A percentile compares a stretch with the other conserved stretches of the same genome.
Evolutionary conservation across 2,888 invertebrate genomes (phyloP).

Genomic region (Mongoloraphidia duomilia): DNA sequence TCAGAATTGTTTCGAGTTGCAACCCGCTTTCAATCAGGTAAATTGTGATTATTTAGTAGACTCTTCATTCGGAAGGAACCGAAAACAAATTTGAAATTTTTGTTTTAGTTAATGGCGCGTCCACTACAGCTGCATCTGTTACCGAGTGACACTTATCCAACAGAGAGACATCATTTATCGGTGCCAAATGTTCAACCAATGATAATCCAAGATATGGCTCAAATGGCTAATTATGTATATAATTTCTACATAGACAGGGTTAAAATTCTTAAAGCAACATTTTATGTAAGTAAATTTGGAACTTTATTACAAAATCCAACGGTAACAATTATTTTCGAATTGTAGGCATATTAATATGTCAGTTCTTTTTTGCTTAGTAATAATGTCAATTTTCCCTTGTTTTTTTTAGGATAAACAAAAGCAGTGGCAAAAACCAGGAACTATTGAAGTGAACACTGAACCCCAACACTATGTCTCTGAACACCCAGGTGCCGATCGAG

Average conservation of each 20-base stretch:
- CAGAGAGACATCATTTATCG: constrained; percentile 38
- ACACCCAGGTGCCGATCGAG: constrained; percentile 49
- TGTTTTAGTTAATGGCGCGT: constrained; percentile 57
- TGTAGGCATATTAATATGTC: background rate
- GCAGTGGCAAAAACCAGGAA: constrained; percentile 48
- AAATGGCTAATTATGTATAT: constrained; percentile 91
- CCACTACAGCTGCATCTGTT: constrained; percentile 68
- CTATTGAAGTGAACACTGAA: constrained; percentile 32
- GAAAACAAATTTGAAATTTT: background rate
- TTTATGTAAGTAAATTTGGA: constrained; percentile 23
- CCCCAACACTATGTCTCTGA: constrained; percentile 44
- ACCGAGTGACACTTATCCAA: constrained; percentile 67
- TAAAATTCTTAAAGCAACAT: constrained; percentile 40
- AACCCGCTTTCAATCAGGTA: constrained; percentile 86
- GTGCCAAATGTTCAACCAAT: constrained; percentile 36
- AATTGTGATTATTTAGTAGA: constrained; percentile 10
- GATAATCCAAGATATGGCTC: constrained; percentile 72
- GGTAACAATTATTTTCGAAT: background rate
- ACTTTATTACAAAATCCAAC: background rate
- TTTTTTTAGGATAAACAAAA: constrained; percentile 30
- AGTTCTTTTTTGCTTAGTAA: constrained; percentile 5
- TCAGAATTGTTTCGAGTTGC: constrained; percentile 91
- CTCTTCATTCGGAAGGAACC: background rate
- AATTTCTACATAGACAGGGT: constrained; percentile 75
- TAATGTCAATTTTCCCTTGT: constrained; percentile 1